Percentiles rank a stretch among this genome's conserved stretches.
phyloP scores from a whole-genome alignment of 1,140 invertebrate species.

The Phenacoccus solenopsis region DNA sequence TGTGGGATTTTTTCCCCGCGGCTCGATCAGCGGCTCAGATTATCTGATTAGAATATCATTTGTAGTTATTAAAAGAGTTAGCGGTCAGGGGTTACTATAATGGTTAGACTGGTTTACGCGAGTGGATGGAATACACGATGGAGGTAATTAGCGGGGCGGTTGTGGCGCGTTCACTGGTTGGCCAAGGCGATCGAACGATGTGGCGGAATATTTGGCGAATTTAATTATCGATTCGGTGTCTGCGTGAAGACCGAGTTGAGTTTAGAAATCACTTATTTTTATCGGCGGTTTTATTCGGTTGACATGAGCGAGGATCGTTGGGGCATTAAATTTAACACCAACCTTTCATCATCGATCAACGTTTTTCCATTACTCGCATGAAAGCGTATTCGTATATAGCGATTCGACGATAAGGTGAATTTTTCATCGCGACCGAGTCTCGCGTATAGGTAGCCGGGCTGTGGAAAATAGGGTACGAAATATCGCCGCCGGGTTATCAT shows the following conservation, averaged over 20 bases:
- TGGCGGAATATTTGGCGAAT: no score
- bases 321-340: conserved; percentile 16
- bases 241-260: not conserved
- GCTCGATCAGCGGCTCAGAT: not conserved
- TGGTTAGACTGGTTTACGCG: no score
- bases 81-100: not conserved
- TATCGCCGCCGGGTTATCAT: conserved; percentile 1
- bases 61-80: conserved; percentile 4
- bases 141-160: no score
- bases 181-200: no score
- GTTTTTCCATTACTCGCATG: not conserved
- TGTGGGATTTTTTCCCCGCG: not conserved
- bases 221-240: not conserved
- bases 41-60: conserved; percentile 13
- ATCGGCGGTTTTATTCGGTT: not conserved
- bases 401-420: not conserved
- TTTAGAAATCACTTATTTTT: conserved; percentile 8
- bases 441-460: no score
- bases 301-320: not conserved
- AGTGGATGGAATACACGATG: no score
- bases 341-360: conserved; percentile 13
- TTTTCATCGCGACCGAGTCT: not conserved
- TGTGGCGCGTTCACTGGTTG: no score
- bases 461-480: not conserved
- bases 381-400: not conserved